Evolutionary conservation across 2,113 vertebrate species (phyloP), one percentile per base, ranked within the genome.

Genomic region (Cynoglossus semilaevis): DNA sequence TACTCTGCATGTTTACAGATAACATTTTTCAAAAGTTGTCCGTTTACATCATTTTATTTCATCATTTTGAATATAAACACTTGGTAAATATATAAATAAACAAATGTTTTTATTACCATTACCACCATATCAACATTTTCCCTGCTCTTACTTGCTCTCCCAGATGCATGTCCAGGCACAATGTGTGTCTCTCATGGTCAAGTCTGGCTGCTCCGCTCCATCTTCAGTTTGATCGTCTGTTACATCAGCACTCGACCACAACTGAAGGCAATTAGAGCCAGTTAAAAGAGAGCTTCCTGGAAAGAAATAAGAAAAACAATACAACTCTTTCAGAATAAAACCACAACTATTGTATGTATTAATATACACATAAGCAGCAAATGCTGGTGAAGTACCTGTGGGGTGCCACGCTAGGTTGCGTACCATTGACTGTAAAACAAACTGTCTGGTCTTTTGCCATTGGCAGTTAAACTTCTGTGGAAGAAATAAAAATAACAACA

Each of bases 381-480:
- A 29, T 29, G 22, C 22, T 29, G 2, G 22, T 29, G 17, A 51
- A 37, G 63, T 92, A 98, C 96, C 96, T 93, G 92, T 86, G 1
- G 96, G 95, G 82, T 96, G 92, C 96, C 96, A 99, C 0, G 94
- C 94, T 76, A 99, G 82, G 85, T 95, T 97, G 67, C 92, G 92
- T 55, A 88, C 94, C 76, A 90, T 72, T 13, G 93, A 89, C 64
- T 94, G 90, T 70, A 99, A 78, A 67, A 89, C 85, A 86, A 98
- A 93, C 50, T 98, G 97, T 38, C 94, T 95, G 62, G 88, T 94
- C 80, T 96, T 96, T 83, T 98, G 94, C 97, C 97, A 98, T n/a
- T 98, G 96, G 80, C 85, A 93, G 72, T 85, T 92, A 48, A 87
- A 76, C 9, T 85, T 91, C 94, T 98, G 89, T 72, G 76, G 9